Evolutionary conservation across 2,888 invertebrate genomes (phyloP).

Genomic region (Nasonovia ribisnigri): DNA sequence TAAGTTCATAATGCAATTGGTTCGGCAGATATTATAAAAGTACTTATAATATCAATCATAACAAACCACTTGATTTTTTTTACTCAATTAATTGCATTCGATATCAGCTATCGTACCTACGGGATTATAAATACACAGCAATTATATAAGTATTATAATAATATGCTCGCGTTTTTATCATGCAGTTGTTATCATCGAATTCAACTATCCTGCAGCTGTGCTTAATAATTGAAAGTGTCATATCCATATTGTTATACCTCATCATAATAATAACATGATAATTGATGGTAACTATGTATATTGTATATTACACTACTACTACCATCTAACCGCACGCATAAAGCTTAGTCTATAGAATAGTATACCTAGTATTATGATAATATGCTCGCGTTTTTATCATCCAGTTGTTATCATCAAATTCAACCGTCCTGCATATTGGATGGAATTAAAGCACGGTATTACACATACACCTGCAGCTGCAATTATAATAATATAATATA

Average conservation of each 20-base stretch:
- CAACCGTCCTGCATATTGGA: too few species aligned
- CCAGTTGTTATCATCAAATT: too few species aligned
- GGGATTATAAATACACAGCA: not conserved
- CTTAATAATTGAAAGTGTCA: not conserved
- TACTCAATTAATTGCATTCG: constrained; percentile 2
- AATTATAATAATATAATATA: not conserved
- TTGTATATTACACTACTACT: not conserved
- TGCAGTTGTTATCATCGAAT: not conserved
- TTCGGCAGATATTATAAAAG: not conserved
- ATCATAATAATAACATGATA: not conserved
- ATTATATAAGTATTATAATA: not conserved
- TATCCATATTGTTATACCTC: not conserved
- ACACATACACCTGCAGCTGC: not conserved
- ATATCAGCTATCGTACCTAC: not conserved
- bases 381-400: too few species aligned
- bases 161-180: not conserved
- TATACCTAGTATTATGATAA: too few species aligned
- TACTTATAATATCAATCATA: not conserved
- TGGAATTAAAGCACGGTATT: not conserved
- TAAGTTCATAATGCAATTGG: not conserved
- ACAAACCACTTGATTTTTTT: not conserved
- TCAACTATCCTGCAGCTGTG: not conserved
- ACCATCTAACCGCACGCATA: not conserved
- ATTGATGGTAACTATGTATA: not conserved
- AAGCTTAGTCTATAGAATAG: not conserved